These are phyloP conservation scores for Coenobita brevimanus DNA, from an alignment of 1,140 invertebrate genomes.

Conservation along the genomic window DNA sequence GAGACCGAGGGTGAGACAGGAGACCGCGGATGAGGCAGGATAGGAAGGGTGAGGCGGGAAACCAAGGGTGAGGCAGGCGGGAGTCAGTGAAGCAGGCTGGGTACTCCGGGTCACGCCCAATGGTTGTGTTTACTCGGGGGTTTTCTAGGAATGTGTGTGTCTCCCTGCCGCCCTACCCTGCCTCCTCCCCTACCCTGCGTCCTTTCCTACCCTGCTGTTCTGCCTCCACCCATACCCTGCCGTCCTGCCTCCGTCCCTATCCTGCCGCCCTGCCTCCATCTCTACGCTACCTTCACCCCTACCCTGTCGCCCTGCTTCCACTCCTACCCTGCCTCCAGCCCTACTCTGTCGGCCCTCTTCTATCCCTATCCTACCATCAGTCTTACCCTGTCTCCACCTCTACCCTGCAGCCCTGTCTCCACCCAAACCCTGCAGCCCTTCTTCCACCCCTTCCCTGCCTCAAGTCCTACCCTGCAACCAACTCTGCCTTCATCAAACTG, in stretches of 20 bases:
- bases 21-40: too few relatives aligned
- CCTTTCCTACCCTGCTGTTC: not conserved
- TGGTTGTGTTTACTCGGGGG: too few relatives aligned
- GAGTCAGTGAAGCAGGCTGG: too few relatives aligned
- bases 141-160: not conserved
- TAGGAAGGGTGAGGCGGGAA: too few relatives aligned
- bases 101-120: too few relatives aligned
- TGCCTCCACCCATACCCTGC: not conserved
- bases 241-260: not conserved
- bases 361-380: not conserved
- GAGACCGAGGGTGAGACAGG: not conserved
- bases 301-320: not conserved
- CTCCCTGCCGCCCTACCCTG: not conserved
- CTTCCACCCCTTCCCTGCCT: not conserved
- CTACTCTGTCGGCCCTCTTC: not conserved
- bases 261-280: not conserved
- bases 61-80: too few relatives aligned
- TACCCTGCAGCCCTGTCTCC: not conserved
- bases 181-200: not conserved
- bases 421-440: not conserved
- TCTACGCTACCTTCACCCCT: not conserved
- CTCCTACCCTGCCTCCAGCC: not conserved
- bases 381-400: not conserved
- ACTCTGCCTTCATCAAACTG: not conserved
- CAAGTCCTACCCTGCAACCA: not conserved